Evolutionary conservation across 2,113 vertebrate species (phyloP), one percentile per base, ranked within the genome.

Genomic region (Fulica atra): DNA sequence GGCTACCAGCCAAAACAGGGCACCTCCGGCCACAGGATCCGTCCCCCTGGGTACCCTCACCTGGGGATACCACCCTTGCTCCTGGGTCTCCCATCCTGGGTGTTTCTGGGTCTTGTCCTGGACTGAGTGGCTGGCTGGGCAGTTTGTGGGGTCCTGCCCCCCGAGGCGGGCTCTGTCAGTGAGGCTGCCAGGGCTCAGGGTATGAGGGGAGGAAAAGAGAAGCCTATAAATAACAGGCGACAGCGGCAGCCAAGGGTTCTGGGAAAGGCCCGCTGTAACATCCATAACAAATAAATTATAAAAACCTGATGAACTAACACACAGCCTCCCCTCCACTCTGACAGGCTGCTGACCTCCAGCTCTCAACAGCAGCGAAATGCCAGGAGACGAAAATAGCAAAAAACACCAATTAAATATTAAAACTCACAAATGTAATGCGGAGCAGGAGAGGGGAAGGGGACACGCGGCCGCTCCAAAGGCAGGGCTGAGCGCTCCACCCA

Each of bases 351-450:
- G 93, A 90, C 92, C 89, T 89, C 83, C 92, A 73, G 81, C 69
- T 86, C 73, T 46, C 66, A 66, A 29, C 64, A 3, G 5, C 3
- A 0, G 88, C 85, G 24, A 76, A 94, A 64, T 16, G 56, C 64
- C 85, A 88, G 86, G 11, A 90, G 92, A 71, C 13, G 4, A 50
- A 85, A 92, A 72, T 42, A 88, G 93, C 83, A 71, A 85, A 92
- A 91, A 61, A 64, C 33, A 60, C 72, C 83, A 63, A 63, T 95
- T 70, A 83, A 93, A 94, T 71, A 93, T 93, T 96, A 89, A 96
- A 95, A 73, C 92, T 88, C 78, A 29, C 38, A 82, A 84, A 87
- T 23, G 64, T 81, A 85, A 84, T 36, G 76, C 74, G 33, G 86
- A 50, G 35, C 42, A 33, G 88, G 38, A 50, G 63, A 86, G 38